Evolutionary conservation across 2,888 invertebrate species (phyloP).

Genomic region (Nephrotoma guestfalica): DNA sequence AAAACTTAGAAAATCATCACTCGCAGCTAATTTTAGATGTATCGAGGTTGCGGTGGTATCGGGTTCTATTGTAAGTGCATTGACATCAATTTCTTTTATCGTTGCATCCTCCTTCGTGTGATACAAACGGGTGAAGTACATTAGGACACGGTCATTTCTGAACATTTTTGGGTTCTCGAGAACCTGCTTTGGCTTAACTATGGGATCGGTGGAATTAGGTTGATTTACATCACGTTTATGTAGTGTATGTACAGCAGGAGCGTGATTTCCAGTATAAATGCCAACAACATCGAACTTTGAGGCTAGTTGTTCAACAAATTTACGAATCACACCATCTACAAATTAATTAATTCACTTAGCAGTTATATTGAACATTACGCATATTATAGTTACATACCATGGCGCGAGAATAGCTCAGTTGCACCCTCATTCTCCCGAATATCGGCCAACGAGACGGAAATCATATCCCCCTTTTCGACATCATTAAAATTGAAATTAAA

Average conservation of each 20-base stretch:
- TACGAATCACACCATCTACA: constrained; percentile 38
- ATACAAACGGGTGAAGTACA: not conserved
- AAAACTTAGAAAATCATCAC: not conserved
- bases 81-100: not conserved
- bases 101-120: not conserved
- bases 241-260: constrained; percentile 1
- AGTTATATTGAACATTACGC: not conserved
- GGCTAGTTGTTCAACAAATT: constrained; percentile 36
- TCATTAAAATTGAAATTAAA: constrained; percentile 14
- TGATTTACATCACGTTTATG: constrained; percentile 15
- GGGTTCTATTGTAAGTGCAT: not conserved
- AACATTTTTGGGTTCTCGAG: constrained; percentile 12
- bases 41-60: not conserved
- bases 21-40: not conserved
- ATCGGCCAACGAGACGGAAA: constrained; percentile 43
- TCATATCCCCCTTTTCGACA: constrained; percentile 33
- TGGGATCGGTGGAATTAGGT: constrained; percentile 18
- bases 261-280: constrained; percentile 13
- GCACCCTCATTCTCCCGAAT: constrained; percentile 40
- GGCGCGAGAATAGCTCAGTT: constrained; percentile 39
- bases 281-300: constrained; percentile 18
- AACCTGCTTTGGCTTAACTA: constrained; percentile 14
- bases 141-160: not conserved
- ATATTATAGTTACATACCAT: constrained; percentile 32
- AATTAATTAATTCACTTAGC: constrained; percentile 9